Evolutionary conservation across 2,113 vertebrate genomes (phyloP), one percentile per base, ranked within the genome.

Genomic region (Tamias sibiricus): DNA sequence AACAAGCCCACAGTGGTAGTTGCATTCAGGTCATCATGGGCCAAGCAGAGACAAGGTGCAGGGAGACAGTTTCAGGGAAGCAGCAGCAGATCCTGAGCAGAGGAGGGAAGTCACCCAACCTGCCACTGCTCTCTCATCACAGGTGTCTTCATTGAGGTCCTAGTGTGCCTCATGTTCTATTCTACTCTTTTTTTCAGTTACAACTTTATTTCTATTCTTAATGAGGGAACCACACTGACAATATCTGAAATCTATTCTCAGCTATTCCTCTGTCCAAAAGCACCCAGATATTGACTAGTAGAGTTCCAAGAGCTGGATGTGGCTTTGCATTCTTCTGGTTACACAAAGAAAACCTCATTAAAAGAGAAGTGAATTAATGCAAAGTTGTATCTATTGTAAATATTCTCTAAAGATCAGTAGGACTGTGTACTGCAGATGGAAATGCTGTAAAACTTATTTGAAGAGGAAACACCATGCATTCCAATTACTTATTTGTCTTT

Each of bases 241-340:
- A 35, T 93, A 93, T 85, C 75, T 96, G 57, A 91, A 79, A 89
- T 83, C 24, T 83, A 35, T 68, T 82, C 24, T 94, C 9, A 89
- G 20, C 17, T 35, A 80, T 85, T 68, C 40, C 8, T 83, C 35
- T 35, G 26, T 13, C 66, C 82, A 71, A 92, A 12, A 12, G 13
- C 10, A 87, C 32, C 66, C 22, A 91, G 37, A 17, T 59, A 80
- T 26, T 85, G 77, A 92, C 47, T 82, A 19, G 37, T 49, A 16
- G n/a, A 88, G 88, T 85, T 95, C 44, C 17, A 66, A 20, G 26
- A 77, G 44, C 54, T 77, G 49, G 57, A 84, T 74, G 28, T 69
- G 3, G 7, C 66, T 79, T 30, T 69, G 44, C 13, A 5, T 74
- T 90, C 37, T n/a, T 94, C 5, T 69, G 9, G 19, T 72, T 28